phyloP scores from a whole-genome alignment of 2,113 vertebrate genomes.

The Passer domesticus region DNA sequence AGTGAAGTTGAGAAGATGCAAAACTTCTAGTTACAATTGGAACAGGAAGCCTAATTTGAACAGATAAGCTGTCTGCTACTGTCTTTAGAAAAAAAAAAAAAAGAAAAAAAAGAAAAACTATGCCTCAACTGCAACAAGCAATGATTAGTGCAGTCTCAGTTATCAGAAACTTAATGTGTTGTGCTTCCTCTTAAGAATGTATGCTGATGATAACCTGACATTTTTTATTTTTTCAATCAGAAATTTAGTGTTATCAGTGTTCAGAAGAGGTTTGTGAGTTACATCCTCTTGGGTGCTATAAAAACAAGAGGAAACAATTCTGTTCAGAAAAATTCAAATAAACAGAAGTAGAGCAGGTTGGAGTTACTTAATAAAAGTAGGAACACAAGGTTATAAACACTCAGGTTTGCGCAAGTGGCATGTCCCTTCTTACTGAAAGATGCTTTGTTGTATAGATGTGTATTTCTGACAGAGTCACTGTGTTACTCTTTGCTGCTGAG shows the following conservation, averaged over 20 bases:
- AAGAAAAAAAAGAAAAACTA: neutral
- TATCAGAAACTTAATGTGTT: neutral
- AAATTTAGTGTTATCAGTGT: neutral
- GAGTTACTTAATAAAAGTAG: neutral
- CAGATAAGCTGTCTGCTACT: neutral
- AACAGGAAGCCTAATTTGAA: neutral
- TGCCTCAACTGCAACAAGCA: neutral
- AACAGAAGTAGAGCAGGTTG: neutral
- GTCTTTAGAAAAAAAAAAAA: neutral
- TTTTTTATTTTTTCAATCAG: neutral
- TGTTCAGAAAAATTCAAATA: neutral
- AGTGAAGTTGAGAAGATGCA: neutral
- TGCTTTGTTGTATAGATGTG: neutral
- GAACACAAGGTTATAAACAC: neutral
- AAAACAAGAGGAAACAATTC: neutral
- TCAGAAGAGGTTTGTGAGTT: neutral
- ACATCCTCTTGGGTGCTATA: neutral
- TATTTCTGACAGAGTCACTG: neutral
- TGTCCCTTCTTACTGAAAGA: neutral
- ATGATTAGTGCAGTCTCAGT: neutral
- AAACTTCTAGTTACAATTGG: neutral
- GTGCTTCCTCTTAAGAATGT: neutral
- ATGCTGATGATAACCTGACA: neutral
- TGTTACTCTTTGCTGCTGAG: neutral
- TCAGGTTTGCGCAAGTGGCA: fast-evolving